Conservation (phyloP, 2,797 vertebrate species). For the Etheostoma nigrum region DNA sequence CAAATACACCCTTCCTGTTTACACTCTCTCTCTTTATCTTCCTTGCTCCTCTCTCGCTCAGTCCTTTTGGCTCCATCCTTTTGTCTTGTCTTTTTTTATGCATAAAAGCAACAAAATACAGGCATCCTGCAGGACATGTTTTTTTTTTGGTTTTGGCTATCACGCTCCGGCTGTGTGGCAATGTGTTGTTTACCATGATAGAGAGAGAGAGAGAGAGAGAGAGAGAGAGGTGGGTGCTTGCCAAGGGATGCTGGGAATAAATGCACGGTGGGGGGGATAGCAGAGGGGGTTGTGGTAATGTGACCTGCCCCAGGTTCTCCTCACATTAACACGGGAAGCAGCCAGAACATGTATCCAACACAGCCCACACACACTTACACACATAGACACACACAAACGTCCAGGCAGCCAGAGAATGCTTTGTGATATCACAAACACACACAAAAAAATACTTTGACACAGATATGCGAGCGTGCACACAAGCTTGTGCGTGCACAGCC, state of each 20-base stretch:
- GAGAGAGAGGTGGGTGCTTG: slow-evolving; percentile 72
- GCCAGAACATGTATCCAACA: slow-evolving; percentile 85
- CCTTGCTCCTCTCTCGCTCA: slow-evolving; percentile 54
- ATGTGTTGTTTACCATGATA: slow-evolving; percentile 89
- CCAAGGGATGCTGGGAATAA: slow-evolving; percentile 87
- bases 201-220: slow-evolving; percentile 57
- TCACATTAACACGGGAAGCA: slow-evolving; percentile 84
- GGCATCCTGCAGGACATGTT: slow-evolving; percentile 79
- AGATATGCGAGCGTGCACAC: slow-evolving; percentile 31
- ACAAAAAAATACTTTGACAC: slow-evolving; percentile 42
- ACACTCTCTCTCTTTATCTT: slow-evolving; percentile 61
- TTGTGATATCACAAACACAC: slow-evolving; percentile 53
- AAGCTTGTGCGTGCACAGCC: slow-evolving; percentile 29
- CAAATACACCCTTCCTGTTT: slow-evolving; percentile 82
- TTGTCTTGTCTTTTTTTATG: slow-evolving; percentile 82
- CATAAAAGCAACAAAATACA: slow-evolving; percentile 81
- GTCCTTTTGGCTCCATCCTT: slow-evolving; percentile 74
- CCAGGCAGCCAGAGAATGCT: slow-evolving; percentile 55
- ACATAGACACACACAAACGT: slow-evolving; percentile 27
- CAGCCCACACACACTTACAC: slow-evolving; percentile 71
- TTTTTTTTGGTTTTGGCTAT: slow-evolving; percentile 76
- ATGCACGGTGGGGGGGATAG: slow-evolving; percentile 75
- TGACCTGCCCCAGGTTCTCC: slow-evolving; percentile 89
- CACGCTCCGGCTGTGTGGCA: slow-evolving; percentile 88
- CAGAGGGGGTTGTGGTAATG: slow-evolving; percentile 63